A percentile compares a stretch with the other conserved stretches of the same genome.
Evolutionary conservation across 2,113 vertebrate genomes (phyloP).

Genomic region (Microcebus griseorufus): DNA sequence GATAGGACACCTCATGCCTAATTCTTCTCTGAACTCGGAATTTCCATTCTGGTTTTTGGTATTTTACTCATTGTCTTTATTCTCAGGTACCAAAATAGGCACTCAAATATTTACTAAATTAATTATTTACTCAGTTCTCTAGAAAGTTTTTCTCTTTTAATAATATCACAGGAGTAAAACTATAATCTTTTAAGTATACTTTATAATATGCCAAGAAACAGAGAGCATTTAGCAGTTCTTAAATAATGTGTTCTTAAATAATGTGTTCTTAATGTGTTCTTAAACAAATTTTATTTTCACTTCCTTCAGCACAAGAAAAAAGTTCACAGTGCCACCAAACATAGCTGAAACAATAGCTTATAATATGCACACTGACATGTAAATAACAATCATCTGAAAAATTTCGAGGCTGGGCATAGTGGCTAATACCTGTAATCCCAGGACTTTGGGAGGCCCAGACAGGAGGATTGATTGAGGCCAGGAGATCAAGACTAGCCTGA

Average conservation of each 20-base stretch:
- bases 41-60: neutral
- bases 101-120: neutral
- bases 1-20: neutral
- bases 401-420: neutral
- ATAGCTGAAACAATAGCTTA: neutral
- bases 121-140: neutral
- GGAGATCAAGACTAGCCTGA: too few relatives aligned
- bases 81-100: neutral
- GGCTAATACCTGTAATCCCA: too few relatives aligned
- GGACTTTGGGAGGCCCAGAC: too few relatives aligned
- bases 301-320: slow-evolving; percentile 11
- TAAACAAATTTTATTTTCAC: neutral
- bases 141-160: neutral
- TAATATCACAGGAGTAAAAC: neutral
- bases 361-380: neutral
- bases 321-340: neutral
- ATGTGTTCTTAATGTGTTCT: neutral
- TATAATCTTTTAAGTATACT: neutral
- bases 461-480: too few relatives aligned
- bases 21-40: neutral
- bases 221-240: neutral
- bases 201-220: neutral
- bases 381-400: neutral
- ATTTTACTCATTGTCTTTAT: slow-evolving; percentile 28
- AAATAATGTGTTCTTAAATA: neutral